Conservation (phyloP, 2,797 vertebrate genomes). For the Leptoclinus maculatus region DNA sequence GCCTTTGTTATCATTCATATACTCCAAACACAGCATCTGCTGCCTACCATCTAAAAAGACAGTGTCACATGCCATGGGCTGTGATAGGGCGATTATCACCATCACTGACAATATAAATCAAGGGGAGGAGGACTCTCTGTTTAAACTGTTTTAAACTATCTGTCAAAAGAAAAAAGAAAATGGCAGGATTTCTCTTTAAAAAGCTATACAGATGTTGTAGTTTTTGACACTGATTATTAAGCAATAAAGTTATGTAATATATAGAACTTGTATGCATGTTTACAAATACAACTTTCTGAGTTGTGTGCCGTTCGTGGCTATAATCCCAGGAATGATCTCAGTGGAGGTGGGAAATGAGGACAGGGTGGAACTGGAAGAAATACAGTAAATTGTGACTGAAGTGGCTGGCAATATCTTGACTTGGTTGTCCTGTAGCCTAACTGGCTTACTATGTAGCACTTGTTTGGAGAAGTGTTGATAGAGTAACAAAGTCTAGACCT, state of each 20-base stretch:
- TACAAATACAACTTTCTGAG: not conserved
- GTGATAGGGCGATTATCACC: slow-evolving; percentile 25
- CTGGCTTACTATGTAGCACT: not conserved
- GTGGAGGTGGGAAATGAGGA: not conserved
- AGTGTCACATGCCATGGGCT: slow-evolving; percentile 17
- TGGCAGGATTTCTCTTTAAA: not conserved
- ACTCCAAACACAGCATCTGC: slow-evolving; percentile 8
- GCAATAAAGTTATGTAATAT: not conserved
- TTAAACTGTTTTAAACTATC: not conserved
- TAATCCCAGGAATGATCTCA: not conserved
- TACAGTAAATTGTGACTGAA: not conserved
- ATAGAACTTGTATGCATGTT: not conserved
- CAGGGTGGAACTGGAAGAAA: not conserved
- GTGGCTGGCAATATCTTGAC: not conserved
- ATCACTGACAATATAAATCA: slow-evolving; percentile 12
- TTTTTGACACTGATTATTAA: slow-evolving; percentile 17
- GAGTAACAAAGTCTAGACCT: not conserved
- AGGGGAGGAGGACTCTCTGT: not conserved
- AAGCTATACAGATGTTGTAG: not conserved
- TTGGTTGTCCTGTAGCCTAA: not conserved
- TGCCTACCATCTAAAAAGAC: slow-evolving; percentile 1
- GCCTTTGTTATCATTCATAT: not conserved
- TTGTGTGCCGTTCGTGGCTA: not conserved
- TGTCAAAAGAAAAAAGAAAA: not conserved
- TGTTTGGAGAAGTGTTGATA: not conserved